Evolutionary conservation across 2,888 invertebrate genomes (phyloP), one percentile per base, ranked within the genome.

Genomic region (Emmelina monodactyla): DNA sequence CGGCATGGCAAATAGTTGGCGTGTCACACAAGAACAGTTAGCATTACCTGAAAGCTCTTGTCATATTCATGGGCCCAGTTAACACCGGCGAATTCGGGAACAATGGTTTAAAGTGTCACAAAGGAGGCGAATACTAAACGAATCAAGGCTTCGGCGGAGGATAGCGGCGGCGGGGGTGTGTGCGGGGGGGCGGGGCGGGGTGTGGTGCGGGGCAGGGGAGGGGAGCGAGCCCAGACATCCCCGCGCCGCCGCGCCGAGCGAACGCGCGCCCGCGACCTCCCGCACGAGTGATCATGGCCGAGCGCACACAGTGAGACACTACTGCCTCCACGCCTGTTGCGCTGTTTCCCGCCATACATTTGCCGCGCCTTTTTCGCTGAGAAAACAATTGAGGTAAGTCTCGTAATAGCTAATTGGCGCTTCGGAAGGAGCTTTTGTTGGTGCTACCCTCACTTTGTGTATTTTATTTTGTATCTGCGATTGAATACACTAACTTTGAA

Each of bases 51-150:
- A 32, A 34, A 28, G 34, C 34, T 30, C 35, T 35, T 36, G 36
- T 35, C 37, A 36, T 35, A 35, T 32, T 38, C 37, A 34, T 22
- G 35, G 28, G 30, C 31, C 33, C 37, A 58, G 46, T 58, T 56
- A 48, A 53, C 9, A 25, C 25, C 3, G 25, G 40, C 49, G 42
- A 52, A 58, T 63, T 64, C 60, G 58, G 56, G 67, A 66, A 69
- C 71, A 72, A 73, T 65, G 66, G 72, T 70, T 69, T 73, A 61
- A 58, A 75, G 75, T 78, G 70, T 75, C 72, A 75, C 73, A 75
- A 75, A 73, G 75, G 75, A 25, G 68, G 73, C 71, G 71, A 73
- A 75, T 65, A 62, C 63, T 68, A 67, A 73, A 63, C 72, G 69
- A 69, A 62, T 61, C 62, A 65, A 69, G 67, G 64, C 61, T 67